Percentiles rank a stretch among this genome's conserved stretches.
Conservation (phyloP, 2,797 vertebrate genomes). For the Acipenser oxyrinchus region DNA sequence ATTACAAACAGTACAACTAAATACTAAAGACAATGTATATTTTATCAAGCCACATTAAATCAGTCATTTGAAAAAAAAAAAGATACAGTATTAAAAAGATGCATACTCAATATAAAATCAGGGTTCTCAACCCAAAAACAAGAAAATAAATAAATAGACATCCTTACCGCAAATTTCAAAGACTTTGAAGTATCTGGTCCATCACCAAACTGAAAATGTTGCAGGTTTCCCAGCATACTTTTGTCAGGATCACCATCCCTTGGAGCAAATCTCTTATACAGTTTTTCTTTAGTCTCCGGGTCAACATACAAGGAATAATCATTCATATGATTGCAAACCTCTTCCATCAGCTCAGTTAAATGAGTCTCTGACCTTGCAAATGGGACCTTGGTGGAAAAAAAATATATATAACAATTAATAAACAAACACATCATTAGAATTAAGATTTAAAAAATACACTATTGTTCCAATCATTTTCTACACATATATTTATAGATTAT, state of each 20-base stretch:
- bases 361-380: slow-evolving; percentile 65
- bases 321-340: slow-evolving; percentile 62
- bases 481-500: too few relatives aligned
- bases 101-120: background rate
- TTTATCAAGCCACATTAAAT: background rate
- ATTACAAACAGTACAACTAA: too few relatives aligned
- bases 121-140: background rate
- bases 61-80: background rate
- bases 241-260: slow-evolving; percentile 35
- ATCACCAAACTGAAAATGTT: slow-evolving; percentile 60
- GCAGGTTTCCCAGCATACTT: slow-evolving; percentile 51
- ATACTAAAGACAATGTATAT: too few relatives aligned
- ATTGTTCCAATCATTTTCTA: too few relatives aligned
- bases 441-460: too few relatives aligned
- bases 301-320: slow-evolving; percentile 64
- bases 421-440: too few relatives aligned
- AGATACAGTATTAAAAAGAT: background rate
- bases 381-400: slow-evolving; percentile 43
- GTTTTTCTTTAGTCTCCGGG: slow-evolving; percentile 50
- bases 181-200: slow-evolving; percentile 55
- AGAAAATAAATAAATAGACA: background rate
- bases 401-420: slow-evolving; percentile 8
- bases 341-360: slow-evolving; percentile 64
- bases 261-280: slow-evolving; percentile 63
- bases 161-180: slow-evolving; percentile 71